Conservation (phyloP, 1,140 invertebrate genomes). For the Drosophila trapezifrons region DNA sequence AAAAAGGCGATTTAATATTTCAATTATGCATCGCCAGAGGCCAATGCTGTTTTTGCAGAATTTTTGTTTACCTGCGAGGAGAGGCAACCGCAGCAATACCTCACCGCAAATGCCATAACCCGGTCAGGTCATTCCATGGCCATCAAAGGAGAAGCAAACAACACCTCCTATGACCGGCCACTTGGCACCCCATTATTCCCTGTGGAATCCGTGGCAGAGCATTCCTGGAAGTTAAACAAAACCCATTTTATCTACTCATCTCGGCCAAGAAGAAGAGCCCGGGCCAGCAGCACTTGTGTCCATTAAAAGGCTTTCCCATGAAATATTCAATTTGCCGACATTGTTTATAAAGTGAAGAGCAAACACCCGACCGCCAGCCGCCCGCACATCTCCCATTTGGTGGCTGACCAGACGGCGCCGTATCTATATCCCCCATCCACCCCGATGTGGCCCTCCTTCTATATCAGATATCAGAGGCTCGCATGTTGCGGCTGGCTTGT, state of each 20-base stretch:
- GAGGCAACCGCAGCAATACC: not conserved
- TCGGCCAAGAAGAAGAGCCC: constrained; percentile 7
- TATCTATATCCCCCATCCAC: constrained; percentile 17
- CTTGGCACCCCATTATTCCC: constrained; percentile 11
- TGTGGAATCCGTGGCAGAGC: not conserved
- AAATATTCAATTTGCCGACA: constrained; percentile 53
- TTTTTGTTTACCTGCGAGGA: constrained; percentile 7
- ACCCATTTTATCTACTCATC: constrained; percentile 37
- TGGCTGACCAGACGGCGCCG: constrained; percentile 52
- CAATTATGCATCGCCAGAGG: constrained; percentile 1
- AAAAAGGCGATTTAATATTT: constrained; percentile 5
- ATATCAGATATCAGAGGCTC: constrained; percentile 54
- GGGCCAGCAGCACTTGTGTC: constrained; percentile 21
- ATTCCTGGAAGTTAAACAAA: constrained; percentile 41
- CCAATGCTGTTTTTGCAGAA: constrained; percentile 2
- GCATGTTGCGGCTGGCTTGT: constrained; percentile 53
- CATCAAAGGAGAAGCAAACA: not conserved
- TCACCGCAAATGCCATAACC: constrained; percentile 13
- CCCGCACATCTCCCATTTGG: not conserved
- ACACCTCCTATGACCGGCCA: constrained; percentile 2
- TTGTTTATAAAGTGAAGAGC: constrained; percentile 55
- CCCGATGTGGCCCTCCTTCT: constrained; percentile 5
- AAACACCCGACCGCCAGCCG: not conserved
- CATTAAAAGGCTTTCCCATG: constrained; percentile 55
- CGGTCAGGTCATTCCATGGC: constrained; percentile 1